Conservation (phyloP, 2,113 vertebrate species). For the Dicerorhinus sumatrensis region DNA sequence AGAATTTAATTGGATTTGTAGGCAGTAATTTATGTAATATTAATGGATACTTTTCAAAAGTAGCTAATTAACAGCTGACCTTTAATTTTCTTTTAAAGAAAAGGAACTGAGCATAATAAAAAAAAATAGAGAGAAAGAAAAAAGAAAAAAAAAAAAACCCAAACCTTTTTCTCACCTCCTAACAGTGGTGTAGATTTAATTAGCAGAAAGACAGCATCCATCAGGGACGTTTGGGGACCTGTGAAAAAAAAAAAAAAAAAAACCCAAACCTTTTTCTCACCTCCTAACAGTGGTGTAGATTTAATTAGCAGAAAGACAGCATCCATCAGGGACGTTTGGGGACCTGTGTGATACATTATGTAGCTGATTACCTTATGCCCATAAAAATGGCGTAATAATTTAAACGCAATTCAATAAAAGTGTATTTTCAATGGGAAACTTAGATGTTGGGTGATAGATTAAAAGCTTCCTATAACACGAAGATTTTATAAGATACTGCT, state of each 20-base stretch:
- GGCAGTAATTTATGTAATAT: constrained; percentile 88
- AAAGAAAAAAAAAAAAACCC: neutral
- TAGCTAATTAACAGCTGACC: constrained; percentile 87
- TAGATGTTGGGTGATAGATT: constrained; percentile 79
- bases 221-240: constrained; percentile 73
- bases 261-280: neutral
- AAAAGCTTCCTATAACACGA: constrained; percentile 82
- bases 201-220: constrained; percentile 73
- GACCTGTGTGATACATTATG: constrained; percentile 79
- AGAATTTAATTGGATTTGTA: constrained; percentile 88
- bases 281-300: constrained; percentile 62
- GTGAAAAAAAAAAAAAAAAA: neutral
- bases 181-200: constrained; percentile 81
- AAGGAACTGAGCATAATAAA: neutral
- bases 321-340: constrained; percentile 72
- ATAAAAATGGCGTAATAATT: constrained; percentile 87
- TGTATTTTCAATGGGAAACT: constrained; percentile 81
- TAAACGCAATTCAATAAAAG: constrained; percentile 85
- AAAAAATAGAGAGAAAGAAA: neutral
- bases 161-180: neutral
- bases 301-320: constrained; percentile 83
- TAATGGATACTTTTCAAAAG: constrained; percentile 87
- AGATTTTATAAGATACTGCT: constrained; percentile 80
- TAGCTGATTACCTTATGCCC: constrained; percentile 84
- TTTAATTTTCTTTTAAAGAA: constrained; percentile 83